Percentiles rank a stretch among this genome's conserved stretches.
These are phyloP conservation scores for Platalea minor DNA, from an alignment of 2,797 vertebrate genomes.

Conservation along the genomic window DNA sequence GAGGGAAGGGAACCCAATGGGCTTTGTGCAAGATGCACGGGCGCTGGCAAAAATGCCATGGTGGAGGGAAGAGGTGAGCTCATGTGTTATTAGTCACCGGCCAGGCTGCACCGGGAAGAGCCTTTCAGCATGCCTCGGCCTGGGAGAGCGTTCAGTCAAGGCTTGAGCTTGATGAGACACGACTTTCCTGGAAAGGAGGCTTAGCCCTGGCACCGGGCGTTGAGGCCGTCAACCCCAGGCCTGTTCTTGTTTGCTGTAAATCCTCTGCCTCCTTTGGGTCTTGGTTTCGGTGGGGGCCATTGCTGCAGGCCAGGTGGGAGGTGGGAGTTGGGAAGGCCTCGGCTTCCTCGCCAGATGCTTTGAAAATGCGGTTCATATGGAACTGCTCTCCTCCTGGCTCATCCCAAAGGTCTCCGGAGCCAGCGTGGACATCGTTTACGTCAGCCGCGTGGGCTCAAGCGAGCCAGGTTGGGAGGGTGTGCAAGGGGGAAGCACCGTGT, in stretches of 20 bases:
- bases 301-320: not conserved
- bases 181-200: not conserved
- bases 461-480: not conserved
- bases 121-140: not conserved
- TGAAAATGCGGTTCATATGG: accelerated
- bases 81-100: not conserved
- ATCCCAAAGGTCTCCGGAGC: not conserved
- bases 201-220: not conserved
- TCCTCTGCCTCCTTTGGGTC: not conserved
- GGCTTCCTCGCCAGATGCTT: not conserved
- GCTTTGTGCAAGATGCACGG: not conserved
- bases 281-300: not conserved
- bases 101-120: not conserved
- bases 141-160: not conserved
- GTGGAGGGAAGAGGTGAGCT: not conserved
- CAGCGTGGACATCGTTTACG: accelerated
- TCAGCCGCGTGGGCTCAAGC: accelerated
- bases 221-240: not conserved
- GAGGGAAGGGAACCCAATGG: not conserved
- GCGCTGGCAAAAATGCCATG: not conserved
- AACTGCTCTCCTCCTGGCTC: not conserved
- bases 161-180: not conserved
- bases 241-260: not conserved
- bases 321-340: not conserved
- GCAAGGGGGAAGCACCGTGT: not conserved